phyloP scores from a whole-genome alignment of 1,140 invertebrate species.

The Phymorhynchus buccinoides region DNA sequence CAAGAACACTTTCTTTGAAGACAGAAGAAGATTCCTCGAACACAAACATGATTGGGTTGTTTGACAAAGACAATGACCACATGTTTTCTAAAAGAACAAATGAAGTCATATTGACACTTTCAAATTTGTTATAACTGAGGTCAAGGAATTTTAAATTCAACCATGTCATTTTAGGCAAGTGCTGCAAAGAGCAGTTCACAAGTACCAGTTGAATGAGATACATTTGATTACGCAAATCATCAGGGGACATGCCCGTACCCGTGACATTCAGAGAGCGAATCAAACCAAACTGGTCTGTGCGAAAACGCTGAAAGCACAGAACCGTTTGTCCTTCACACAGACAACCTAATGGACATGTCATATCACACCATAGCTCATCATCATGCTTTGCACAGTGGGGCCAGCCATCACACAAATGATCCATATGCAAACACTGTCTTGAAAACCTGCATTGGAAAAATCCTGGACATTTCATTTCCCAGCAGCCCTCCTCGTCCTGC shows the following conservation, averaged over 20 bases:
- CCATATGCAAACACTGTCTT: not conserved
- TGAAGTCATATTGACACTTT: not conserved
- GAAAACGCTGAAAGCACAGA: not conserved
- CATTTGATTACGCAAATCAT: not conserved
- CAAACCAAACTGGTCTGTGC: no score
- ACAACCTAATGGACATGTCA: not conserved
- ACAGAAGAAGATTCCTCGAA: no score
- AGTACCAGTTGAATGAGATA: not conserved
- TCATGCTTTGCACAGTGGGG: slow-evolving; percentile 21
- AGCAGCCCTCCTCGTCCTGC: not conserved
- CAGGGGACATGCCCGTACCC: not conserved
- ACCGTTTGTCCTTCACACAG: not conserved
- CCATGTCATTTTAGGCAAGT: not conserved
- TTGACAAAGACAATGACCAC: not conserved
- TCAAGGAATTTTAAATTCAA: slow-evolving; percentile 1
- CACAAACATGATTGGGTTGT: not conserved
- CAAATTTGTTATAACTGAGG: not conserved
- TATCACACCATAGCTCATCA: slow-evolving; percentile 16
- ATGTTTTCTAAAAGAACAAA: not conserved
- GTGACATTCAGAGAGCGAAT: slow-evolving; percentile 5
- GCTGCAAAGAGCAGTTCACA: not conserved
- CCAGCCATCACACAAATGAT: not conserved
- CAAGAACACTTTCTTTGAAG: no score
- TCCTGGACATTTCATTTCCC: not conserved
- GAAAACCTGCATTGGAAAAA: not conserved